phyloP scores from a whole-genome alignment of 2,797 vertebrate species.

The Poeciliopsis paucimaculata region DNA sequence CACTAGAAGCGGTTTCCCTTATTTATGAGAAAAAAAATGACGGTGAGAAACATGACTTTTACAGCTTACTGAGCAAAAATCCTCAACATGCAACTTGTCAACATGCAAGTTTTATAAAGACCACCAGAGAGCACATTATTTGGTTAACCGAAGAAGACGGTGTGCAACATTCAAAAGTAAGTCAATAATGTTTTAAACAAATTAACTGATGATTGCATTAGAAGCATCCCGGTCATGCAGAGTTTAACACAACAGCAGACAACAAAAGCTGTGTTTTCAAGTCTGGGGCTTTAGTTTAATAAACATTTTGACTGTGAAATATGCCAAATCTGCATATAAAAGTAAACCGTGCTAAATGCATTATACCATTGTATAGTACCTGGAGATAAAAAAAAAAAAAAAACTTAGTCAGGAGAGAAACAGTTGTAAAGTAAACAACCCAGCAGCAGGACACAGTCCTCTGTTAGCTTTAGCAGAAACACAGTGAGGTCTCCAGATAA shows the following conservation, averaged over 20 bases:
- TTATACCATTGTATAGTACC: background rate
- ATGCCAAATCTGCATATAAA: background rate
- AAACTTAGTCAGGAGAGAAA: background rate
- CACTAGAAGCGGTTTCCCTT: constrained; percentile 22
- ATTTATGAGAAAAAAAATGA: constrained; percentile 45
- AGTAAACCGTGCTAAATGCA: background rate
- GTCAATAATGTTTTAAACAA: background rate
- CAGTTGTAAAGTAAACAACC: constrained; percentile 14
- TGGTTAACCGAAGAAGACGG: background rate
- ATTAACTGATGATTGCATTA: background rate
- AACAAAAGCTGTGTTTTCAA: background rate
- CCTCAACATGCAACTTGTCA: background rate
- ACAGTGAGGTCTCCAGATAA: background rate
- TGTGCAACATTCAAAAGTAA: background rate
- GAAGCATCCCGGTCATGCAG: background rate
- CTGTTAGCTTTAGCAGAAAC: constrained; percentile 2
- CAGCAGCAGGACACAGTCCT: constrained; percentile 41
- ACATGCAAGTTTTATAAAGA: background rate
- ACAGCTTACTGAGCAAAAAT: background rate
- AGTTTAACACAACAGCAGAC: background rate
- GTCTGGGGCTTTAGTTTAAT: background rate
- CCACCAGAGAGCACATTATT: background rate
- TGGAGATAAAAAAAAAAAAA: background rate
- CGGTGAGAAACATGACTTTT: background rate
- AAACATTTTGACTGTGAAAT: background rate